Conservation (phyloP, 2,797 vertebrate genomes). For the Sarcoramphus papa region DNA sequence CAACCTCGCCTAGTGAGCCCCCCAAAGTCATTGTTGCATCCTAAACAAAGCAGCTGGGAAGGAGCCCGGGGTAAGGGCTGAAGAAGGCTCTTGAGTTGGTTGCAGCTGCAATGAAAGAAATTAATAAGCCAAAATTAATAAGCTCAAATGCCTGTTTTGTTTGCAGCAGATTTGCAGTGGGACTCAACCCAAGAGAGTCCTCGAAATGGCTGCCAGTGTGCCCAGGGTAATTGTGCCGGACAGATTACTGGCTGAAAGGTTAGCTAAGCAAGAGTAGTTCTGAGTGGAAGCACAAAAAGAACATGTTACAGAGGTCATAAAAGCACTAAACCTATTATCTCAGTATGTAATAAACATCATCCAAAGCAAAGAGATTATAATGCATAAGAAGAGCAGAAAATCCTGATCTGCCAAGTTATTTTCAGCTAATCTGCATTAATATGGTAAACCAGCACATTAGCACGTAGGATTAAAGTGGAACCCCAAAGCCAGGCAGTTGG, state of each 20-base stretch:
- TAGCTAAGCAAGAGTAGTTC: slow-evolving; percentile 10
- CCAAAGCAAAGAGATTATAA: slow-evolving; percentile 49
- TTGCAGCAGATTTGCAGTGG: neutral
- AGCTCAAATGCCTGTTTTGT: neutral
- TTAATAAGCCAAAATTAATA: slow-evolving; percentile 15
- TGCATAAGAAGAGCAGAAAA: neutral
- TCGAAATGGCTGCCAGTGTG: neutral
- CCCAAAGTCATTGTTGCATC: neutral
- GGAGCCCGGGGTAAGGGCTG: neutral
- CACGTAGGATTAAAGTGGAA: slow-evolving; percentile 29
- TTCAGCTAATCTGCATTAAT: slow-evolving; percentile 47
- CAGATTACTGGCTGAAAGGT: neutral
- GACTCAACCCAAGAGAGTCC: neutral
- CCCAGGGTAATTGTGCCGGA: neutral
- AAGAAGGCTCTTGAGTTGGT: neutral
- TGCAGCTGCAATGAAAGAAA: neutral
- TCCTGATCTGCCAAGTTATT: slow-evolving; percentile 16
- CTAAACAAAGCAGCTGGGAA: neutral
- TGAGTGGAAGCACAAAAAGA: neutral
- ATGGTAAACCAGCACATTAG: slow-evolving; percentile 1
- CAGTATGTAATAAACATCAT: slow-evolving; percentile 9
- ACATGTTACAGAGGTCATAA: slow-evolving; percentile 1
- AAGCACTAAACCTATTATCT: slow-evolving; percentile 48
- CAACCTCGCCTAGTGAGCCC: neutral
- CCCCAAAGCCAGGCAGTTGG: neutral